Evolutionary conservation across 30 jellyfish, hydroid and myxozoan species (phyloP).

Genomic region (Phacellophora camtschatica): DNA sequence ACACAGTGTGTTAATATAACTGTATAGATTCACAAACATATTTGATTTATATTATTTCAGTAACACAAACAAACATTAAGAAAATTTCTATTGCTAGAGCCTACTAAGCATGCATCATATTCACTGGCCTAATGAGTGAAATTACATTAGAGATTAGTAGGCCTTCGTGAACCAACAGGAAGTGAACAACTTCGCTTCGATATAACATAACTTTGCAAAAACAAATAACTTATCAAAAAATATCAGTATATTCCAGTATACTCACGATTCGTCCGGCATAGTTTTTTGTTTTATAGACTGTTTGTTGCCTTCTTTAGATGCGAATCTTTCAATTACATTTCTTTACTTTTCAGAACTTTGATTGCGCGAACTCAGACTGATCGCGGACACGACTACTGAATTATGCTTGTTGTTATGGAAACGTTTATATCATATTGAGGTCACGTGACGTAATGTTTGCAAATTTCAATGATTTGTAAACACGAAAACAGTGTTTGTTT

Average conservation of each 20-base stretch:
- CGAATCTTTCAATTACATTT: neutral
- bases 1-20: no score
- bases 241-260: neutral
- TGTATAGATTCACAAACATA: no score
- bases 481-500: neutral
- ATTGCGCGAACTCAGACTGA: neutral
- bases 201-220: no score
- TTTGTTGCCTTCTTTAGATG: neutral
- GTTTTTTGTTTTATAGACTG: neutral
- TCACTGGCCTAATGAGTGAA: no score
- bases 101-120: no score
- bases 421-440: neutral
- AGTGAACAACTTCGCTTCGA: no score
- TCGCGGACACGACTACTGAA: neutral
- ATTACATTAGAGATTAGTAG: no score
- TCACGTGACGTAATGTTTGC: slow-evolving; percentile 25
- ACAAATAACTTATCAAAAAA: no score
- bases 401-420: slow-evolving; percentile 26
- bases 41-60: no score
- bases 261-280: slow-evolving; percentile 94
- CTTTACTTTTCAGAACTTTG: neutral
- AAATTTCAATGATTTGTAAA: neutral
- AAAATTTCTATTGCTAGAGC: no score
- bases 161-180: no score
- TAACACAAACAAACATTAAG: no score